Conservation (phyloP, 2,797 vertebrate genomes). For the Diglossa cyanea region DNA sequence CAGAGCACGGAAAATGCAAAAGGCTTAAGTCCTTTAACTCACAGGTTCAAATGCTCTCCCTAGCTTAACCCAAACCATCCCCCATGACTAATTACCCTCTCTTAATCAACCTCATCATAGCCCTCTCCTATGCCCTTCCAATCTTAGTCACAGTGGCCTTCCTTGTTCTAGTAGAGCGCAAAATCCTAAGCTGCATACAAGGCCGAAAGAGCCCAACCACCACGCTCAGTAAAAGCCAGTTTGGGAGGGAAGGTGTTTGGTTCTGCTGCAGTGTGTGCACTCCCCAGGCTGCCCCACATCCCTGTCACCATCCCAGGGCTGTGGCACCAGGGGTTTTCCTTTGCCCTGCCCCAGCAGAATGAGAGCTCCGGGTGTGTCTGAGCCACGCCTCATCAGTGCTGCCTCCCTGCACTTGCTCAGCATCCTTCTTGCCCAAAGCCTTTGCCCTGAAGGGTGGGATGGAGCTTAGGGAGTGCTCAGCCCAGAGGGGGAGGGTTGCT, state of each 20-base stretch:
- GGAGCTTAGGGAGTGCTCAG: background rate
- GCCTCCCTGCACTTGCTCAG: background rate
- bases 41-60: no score
- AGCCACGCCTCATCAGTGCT: fast-evolving
- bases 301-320: background rate
- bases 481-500: background rate
- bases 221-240: background rate
- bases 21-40: no score
- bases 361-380: fast-evolving
- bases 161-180: fast-evolving
- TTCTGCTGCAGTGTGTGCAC: background rate
- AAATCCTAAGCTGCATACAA: no score
- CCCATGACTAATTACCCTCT: no score
- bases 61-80: no score
- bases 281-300: background rate
- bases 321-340: background rate
- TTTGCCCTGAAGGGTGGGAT: background rate
- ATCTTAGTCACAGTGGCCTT: fast-evolving
- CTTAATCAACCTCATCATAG: no score
- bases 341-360: fast-evolving
- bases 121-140: no score
- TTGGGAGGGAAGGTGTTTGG: background rate
- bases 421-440: fast-evolving
- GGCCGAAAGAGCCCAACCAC: no score
- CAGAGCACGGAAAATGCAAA: no score